Evolutionary conservation across 2,888 invertebrate genomes (phyloP).

Genomic region (Antheraea yamamai): DNA sequence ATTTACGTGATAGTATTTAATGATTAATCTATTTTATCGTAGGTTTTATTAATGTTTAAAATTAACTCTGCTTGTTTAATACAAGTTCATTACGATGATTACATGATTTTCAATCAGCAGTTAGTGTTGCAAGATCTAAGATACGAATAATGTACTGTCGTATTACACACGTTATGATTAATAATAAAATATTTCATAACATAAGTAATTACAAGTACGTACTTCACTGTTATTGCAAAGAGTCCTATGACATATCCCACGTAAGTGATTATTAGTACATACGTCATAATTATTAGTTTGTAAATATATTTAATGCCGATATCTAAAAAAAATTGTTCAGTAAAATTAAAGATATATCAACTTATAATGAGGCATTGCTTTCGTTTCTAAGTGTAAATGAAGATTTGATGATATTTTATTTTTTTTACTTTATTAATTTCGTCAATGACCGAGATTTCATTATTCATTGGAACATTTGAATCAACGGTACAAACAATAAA

Average conservation of each 20-base stretch:
- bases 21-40: neutral
- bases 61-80: neutral
- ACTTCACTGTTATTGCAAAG: neutral
- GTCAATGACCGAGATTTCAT: slow-evolving; percentile 1
- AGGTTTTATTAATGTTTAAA: neutral
- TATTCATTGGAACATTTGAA: slow-evolving; percentile 1
- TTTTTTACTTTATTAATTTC: neutral
- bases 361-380: neutral
- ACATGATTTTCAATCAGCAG: neutral
- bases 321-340: neutral
- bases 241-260: neutral
- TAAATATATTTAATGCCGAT: neutral
- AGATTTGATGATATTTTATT: neutral
- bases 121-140: neutral
- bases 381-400: neutral
- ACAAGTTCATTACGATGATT: neutral
- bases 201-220: neutral
- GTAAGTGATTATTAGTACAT: neutral
- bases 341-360: neutral
- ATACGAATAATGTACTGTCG: neutral
- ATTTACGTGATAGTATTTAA: neutral
- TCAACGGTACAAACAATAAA: slow-evolving; percentile 1
- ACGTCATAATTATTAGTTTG: neutral
- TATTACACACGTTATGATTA: neutral
- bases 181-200: neutral